A percentile compares a stretch with the other conserved stretches of the same genome.
Evolutionary conservation across 2,113 vertebrate genomes (phyloP).

Genomic region (Callorhinus ursinus): DNA sequence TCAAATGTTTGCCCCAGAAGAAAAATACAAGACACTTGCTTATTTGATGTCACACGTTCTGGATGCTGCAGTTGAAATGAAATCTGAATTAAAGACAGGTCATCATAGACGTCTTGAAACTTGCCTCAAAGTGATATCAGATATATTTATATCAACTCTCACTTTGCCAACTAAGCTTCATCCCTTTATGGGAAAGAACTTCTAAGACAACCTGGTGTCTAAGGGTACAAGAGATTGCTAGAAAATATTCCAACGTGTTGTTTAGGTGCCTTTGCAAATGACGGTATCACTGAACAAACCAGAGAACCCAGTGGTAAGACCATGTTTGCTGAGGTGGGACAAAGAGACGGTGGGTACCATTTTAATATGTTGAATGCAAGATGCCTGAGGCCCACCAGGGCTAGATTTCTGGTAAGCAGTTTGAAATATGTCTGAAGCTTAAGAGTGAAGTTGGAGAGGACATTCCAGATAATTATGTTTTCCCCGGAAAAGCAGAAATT

Average conservation of each 20-base stretch:
- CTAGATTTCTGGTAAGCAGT: neutral
- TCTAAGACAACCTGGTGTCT: neutral
- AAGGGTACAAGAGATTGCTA: neutral
- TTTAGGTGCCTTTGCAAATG: neutral
- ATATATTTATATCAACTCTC: neutral
- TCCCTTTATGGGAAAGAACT: neutral
- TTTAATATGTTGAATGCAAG: neutral
- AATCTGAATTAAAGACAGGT: neutral
- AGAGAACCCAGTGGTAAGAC: neutral
- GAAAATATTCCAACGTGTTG: neutral
- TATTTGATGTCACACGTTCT: neutral
- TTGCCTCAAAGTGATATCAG: neutral
- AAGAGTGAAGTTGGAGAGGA: neutral
- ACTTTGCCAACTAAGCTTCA: conserved; percentile 16
- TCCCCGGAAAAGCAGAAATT: neutral
- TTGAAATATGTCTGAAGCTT: neutral
- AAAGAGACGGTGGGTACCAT: neutral
- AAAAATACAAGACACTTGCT: neutral
- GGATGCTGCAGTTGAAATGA: neutral
- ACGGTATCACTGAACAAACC: neutral
- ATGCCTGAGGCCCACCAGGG: neutral
- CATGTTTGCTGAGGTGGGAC: neutral
- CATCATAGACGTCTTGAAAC: neutral
- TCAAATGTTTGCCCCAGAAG: neutral
- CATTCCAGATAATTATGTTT: neutral